Percentiles rank a stretch among this genome's conserved stretches.
These are phyloP conservation scores for Sebastes elongatus DNA, from an alignment of 2,797 vertebrate genomes.

Conservation along the genomic window DNA sequence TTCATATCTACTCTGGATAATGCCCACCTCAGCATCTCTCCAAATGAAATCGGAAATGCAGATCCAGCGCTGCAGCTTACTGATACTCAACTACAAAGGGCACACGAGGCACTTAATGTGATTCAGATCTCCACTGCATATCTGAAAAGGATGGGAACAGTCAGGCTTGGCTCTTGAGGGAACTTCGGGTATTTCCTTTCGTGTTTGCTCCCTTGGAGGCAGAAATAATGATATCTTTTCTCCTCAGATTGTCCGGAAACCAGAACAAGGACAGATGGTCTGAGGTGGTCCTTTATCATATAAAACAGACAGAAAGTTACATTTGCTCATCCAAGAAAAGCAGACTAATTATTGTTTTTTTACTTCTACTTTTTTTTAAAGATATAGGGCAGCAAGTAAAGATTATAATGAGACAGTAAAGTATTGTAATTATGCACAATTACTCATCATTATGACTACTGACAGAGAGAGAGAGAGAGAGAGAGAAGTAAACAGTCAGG, in stretches of 20 bases:
- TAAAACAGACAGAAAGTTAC: neutral
- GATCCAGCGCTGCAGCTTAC: slow-evolving; percentile 18
- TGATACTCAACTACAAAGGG: slow-evolving; percentile 51
- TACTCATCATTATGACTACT: neutral
- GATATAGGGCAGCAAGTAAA: neutral
- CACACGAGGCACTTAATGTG: slow-evolving; percentile 54
- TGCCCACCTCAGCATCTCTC: slow-evolving; percentile 6
- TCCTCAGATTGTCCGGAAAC: slow-evolving; percentile 6
- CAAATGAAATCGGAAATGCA: slow-evolving; percentile 38
- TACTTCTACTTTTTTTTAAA: neutral
- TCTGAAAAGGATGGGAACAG: slow-evolving; percentile 48
- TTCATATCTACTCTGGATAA: slow-evolving; percentile 13
- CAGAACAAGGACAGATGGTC: neutral
- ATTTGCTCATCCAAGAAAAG: neutral
- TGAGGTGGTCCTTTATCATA: neutral
- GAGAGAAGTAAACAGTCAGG: neutral
- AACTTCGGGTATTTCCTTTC: slow-evolving; percentile 60
- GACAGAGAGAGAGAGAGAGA: neutral
- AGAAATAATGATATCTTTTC: slow-evolving; percentile 37
- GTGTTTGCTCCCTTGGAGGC: slow-evolving; percentile 52
- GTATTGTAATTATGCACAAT: neutral
- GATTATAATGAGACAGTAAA: neutral
- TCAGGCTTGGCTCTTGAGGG: slow-evolving; percentile 43
- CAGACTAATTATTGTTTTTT: neutral
- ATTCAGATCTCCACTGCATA: slow-evolving; percentile 42